These are phyloP conservation scores for Enteromius thamalakanensis DNA, from an alignment of 2,797 vertebrate genomes.

Conservation along the genomic window DNA sequence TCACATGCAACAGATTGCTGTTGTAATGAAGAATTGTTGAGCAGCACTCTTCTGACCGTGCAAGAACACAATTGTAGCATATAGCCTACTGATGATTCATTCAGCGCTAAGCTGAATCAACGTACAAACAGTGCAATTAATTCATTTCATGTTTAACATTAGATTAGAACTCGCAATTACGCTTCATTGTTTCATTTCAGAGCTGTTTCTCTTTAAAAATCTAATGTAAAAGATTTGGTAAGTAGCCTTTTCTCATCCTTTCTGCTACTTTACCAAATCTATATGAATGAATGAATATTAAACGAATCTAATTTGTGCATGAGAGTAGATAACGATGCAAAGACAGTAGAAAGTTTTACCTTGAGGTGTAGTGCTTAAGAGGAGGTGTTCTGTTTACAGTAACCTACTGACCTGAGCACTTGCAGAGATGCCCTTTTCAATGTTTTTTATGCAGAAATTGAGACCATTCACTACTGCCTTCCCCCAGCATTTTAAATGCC, in stretches of 20 bases:
- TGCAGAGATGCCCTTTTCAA: neutral
- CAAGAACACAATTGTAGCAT: neutral
- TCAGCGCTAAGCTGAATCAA: neutral
- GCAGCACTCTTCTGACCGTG: neutral
- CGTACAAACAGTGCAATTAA: neutral
- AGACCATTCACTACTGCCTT: neutral
- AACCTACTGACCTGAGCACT: neutral
- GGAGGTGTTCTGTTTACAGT: neutral
- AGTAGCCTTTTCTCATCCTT: neutral
- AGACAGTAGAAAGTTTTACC: neutral
- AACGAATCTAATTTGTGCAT: no score
- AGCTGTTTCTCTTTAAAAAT: neutral
- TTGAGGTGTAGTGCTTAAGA: no score
- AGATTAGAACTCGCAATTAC: neutral
- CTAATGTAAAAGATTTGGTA: neutral
- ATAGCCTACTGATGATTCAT: neutral
- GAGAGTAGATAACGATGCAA: neutral
- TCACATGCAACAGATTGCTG: conserved; percentile 55
- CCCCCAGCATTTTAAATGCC: neutral
- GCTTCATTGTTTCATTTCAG: neutral
- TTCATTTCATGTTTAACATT: neutral
- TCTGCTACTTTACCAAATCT: neutral
- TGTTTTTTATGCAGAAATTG: neutral
- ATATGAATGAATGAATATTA: neutral
- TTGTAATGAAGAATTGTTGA: neutral